Base-by-base conservation (phyloP, 2,113 vertebrate species). In the Protobothrops flavoviridis region DNA sequence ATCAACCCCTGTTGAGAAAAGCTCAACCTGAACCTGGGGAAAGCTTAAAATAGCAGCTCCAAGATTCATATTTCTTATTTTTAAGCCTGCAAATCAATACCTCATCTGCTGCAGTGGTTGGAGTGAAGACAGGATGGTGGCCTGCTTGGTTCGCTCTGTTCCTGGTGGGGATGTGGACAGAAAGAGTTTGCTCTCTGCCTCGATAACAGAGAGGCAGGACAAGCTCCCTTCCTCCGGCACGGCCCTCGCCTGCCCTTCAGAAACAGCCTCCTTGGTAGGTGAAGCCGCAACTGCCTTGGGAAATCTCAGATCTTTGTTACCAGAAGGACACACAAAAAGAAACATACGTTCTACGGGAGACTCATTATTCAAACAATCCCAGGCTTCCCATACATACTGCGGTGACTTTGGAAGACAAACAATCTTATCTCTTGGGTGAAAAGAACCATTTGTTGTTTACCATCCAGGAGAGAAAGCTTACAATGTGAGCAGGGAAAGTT, bases 371-470 rank as follows among this genome's bases (percentile, higher is more conserved):
- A 98, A 97, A 96, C 97, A 93, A 96, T 96, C 97, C 96, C 97
- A 96, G 97, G 96, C 92, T 96, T 94, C 0, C 90, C 92, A 0
- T 93, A 95, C 95, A 56, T 97, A 96, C 48, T 95, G 96, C 94
- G 93, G 97, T 98, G 98, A 98, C 98, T 98, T 98, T 98, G 97
- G 97, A 96, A 97, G 97, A 97, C 93, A 96, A 97, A 98, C 97
- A 98, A 97, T 98, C 97, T 98, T 98, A 98, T 98, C 98, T 98
- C 97, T 94, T 87, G 97, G 97, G 98, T 97, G 97, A 98, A 98
- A 98, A 97, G 97, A 97, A 97, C 98, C 98, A 98, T 98, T 98
- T 97, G 97, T 97, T 97, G 98, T 98, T 97, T 95, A 95, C 96
- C 95, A 96, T 97, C 97, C 97, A 53, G 95, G 96, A 95, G 96